A percentile compares a stretch with the other conserved stretches of the same genome.
Conservation (phyloP, 2,888 invertebrate genomes). For the Lumbricus terrestris region DNA sequence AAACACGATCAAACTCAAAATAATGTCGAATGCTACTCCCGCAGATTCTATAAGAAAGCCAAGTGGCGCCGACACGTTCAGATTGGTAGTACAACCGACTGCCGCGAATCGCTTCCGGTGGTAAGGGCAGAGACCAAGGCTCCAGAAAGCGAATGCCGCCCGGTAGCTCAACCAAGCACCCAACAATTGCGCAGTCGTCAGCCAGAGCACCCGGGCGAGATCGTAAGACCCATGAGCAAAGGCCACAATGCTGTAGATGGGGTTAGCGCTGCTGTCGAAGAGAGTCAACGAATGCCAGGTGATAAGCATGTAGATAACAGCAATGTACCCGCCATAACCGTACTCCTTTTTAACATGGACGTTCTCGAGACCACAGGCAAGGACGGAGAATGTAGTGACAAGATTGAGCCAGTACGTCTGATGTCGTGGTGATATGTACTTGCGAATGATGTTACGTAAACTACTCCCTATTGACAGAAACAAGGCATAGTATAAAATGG, state of each 20-base stretch:
- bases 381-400: constrained; percentile 33
- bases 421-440: neutral
- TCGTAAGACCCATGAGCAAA: constrained; percentile 19
- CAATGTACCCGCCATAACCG: constrained; percentile 28
- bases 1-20: constrained; percentile 21
- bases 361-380: constrained; percentile 37
- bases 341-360: constrained; percentile 28
- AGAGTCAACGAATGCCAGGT: constrained; percentile 25
- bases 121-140: neutral
- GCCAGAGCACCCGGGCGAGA: neutral
- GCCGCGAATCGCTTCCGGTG: neutral
- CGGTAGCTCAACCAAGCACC: constrained; percentile 31
- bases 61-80: constrained; percentile 25
- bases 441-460: constrained; percentile 7
- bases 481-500: constrained; percentile 22
- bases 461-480: constrained; percentile 21
- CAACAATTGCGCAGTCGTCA: constrained; percentile 23
- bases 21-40: constrained; percentile 25
- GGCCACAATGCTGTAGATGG: constrained; percentile 21
- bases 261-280: constrained; percentile 24
- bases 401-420: constrained; percentile 27
- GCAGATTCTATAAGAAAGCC: constrained; percentile 32
- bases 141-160: neutral
- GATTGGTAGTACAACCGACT: constrained; percentile 22
- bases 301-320: constrained; percentile 18